Conservation (phyloP, 2,113 vertebrate genomes). For the Erpornis zantholeuca region DNA sequence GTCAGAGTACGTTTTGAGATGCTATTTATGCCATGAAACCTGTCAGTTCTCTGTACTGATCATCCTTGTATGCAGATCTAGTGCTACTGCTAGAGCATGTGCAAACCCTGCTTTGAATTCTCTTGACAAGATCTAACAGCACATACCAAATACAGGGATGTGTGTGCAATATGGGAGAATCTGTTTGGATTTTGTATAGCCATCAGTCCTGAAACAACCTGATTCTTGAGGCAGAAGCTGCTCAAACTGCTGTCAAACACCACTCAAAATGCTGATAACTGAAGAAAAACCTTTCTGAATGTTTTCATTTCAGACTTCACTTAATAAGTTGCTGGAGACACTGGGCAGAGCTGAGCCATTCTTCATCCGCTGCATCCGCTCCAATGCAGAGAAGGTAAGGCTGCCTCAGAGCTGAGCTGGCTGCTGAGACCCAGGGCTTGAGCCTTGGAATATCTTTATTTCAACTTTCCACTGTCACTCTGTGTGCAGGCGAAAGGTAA, state of each 20-base stretch:
- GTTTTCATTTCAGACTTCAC: constrained; percentile 79
- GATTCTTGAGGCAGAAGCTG: neutral
- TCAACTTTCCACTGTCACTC: neutral
- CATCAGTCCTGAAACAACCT: neutral
- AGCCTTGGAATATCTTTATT: neutral
- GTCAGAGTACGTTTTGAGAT: neutral
- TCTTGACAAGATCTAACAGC: neutral
- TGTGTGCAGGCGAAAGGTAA: neutral
- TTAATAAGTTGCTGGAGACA: constrained; percentile 91
- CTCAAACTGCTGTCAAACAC: neutral
- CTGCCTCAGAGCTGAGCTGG: neutral
- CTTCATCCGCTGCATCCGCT: constrained; percentile 97
- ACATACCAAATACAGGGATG: neutral
- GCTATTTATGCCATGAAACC: neutral
- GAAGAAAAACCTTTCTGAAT: neutral
- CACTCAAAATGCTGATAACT: neutral
- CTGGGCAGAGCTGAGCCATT: constrained; percentile 93
- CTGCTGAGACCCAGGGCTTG: neutral
- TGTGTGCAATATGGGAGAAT: neutral
- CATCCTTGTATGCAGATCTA: neutral
- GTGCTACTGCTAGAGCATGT: neutral
- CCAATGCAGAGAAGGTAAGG: constrained; percentile 93
- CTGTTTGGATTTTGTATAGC: neutral
- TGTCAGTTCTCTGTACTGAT: neutral
- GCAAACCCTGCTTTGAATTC: neutral